phyloP scores from a whole-genome alignment of 1,140 invertebrate genomes.

The Drosophila saltans region DNA sequence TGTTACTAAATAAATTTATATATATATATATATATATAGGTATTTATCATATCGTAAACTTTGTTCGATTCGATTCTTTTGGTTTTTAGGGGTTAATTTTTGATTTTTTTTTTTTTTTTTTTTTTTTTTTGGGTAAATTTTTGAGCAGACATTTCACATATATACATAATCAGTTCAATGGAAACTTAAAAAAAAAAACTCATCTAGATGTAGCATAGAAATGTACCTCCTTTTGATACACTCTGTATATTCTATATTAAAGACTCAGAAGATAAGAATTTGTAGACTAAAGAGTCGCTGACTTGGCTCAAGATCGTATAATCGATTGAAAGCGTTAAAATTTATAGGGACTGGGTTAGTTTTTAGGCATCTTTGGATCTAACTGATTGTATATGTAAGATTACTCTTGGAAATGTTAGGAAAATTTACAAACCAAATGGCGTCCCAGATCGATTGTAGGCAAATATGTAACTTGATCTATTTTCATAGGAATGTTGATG shows the following conservation, averaged over 20 bases:
- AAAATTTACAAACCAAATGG: too few relatives aligned
- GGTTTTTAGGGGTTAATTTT: constrained; percentile 10
- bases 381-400: too few relatives aligned
- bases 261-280: neutral
- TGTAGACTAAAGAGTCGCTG: neutral
- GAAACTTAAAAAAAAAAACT: constrained; percentile 9
- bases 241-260: neutral
- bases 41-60: constrained; percentile 2
- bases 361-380: too few relatives aligned
- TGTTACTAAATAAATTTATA: constrained; percentile 25
- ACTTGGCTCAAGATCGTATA: too few relatives aligned
- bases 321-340: too few relatives aligned
- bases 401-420: too few relatives aligned
- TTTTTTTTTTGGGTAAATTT: constrained; percentile 21
- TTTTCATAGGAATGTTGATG: too few relatives aligned
- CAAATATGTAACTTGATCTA: too few relatives aligned
- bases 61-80: neutral
- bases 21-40: constrained; percentile 31
- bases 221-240: neutral
- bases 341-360: too few relatives aligned
- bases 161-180: constrained; percentile 28
- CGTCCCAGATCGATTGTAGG: too few relatives aligned
- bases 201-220: neutral
- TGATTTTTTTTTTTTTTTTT: neutral
- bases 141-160: constrained; percentile 59